phyloP scores from a whole-genome alignment of 2,888 invertebrate species.

The Habroteleia sp. region DNA sequence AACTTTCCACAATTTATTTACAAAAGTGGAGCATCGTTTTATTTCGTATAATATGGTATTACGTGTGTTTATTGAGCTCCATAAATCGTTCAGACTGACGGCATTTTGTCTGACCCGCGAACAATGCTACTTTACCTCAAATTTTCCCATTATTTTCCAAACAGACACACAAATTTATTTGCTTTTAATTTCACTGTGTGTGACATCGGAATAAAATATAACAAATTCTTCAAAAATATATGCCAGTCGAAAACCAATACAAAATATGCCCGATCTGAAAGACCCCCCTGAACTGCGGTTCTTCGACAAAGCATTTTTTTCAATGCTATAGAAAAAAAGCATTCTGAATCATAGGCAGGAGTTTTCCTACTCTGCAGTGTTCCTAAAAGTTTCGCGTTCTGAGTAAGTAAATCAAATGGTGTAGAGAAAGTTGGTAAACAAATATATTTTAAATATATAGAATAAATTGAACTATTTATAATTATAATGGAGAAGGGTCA shows the following conservation, averaged over 20 bases:
- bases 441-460: no score
- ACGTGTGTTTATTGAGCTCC: conserved; percentile 29
- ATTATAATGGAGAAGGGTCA: no score
- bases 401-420: neutral
- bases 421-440: no score
- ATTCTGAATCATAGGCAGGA: conserved; percentile 1
- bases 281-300: conserved; percentile 40
- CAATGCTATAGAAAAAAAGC: conserved; percentile 23
- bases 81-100: conserved; percentile 31
- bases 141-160: conserved; percentile 33
- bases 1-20: conserved; percentile 35
- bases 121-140: conserved; percentile 31
- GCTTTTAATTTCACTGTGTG: conserved; percentile 36
- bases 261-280: conserved; percentile 14
- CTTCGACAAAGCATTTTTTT: conserved; percentile 26
- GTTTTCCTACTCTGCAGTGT: neutral
- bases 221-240: conserved; percentile 49
- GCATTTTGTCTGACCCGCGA: conserved; percentile 16
- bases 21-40: conserved; percentile 39
- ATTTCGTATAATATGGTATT: conserved; percentile 36
- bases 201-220: conserved; percentile 35
- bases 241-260: conserved; percentile 12
- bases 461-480: no score
- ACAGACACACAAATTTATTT: conserved; percentile 29
- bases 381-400: conserved; percentile 7